phyloP scores from a whole-genome alignment of 2,113 vertebrate genomes.

The Amblyornis subalaris region DNA sequence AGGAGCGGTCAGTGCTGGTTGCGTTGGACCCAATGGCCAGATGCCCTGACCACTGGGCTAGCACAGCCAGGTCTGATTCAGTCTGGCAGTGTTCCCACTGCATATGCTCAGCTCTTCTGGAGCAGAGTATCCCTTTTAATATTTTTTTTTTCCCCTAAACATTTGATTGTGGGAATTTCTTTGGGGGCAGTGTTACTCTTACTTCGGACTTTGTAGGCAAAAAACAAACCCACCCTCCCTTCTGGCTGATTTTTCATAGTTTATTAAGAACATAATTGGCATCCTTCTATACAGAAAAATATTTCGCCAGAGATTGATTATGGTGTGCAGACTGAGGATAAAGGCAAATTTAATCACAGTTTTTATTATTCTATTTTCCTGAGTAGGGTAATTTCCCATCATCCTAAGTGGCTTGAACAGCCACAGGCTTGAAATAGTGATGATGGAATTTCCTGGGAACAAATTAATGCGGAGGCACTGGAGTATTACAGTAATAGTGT shows the following conservation, averaged over 20 bases:
- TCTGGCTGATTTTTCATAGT: background rate
- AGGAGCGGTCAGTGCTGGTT: background rate
- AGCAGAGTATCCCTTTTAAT: background rate
- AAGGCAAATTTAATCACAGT: slow-evolving; percentile 11
- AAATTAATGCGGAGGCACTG: slow-evolving; percentile 26
- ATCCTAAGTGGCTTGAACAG: background rate
- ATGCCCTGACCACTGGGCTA: background rate
- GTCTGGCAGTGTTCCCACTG: background rate
- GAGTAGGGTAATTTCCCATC: slow-evolving; percentile 15
- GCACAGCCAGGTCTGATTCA: background rate
- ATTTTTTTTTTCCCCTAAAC: background rate
- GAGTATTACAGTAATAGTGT: slow-evolving; percentile 3
- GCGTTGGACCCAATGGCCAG: background rate
- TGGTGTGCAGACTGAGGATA: background rate
- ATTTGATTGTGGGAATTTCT: background rate
- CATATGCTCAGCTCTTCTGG: background rate
- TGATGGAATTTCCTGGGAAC: slow-evolving; percentile 57
- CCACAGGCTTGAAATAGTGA: slow-evolving; percentile 21
- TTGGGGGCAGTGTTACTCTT: background rate
- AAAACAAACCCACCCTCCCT: background rate
- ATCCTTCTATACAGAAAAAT: background rate
- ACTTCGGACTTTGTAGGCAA: background rate
- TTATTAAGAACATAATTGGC: background rate
- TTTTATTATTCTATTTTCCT: slow-evolving; percentile 38
- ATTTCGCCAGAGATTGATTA: background rate